Base-by-base conservation (phyloP, 2,888 invertebrate species). In the Temnothorax unifasciatus region DNA sequence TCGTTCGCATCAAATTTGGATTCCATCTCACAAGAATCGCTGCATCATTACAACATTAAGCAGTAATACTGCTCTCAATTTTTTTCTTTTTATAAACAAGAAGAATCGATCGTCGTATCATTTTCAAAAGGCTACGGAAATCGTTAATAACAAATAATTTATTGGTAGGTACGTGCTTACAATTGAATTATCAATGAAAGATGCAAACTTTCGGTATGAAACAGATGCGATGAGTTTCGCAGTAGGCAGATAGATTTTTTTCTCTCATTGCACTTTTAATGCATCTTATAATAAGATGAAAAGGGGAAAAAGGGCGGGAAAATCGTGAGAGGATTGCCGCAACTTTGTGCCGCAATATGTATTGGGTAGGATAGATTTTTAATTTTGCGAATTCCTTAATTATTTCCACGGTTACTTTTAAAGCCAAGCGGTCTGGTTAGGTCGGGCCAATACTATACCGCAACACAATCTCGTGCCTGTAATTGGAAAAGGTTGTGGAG, bases 341-440 rank as follows among this genome's bases (percentile, higher is more conserved):
- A 82, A 85, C 82, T 71, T 77, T 57, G 83, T 57, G 83, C 75
- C 54, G 75, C 44, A 47, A 83, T 71, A 47, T 66, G 61, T 29
- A 29, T 75, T 74, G 85, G 83, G 59, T 82, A 85, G 89, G 86
- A 91, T 90, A 90, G 90, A 90, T 91, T 91, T 93, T 92, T 91
- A 92, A 92, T 93, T 93, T 92, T 88, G 88, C 85, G 89, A 89
- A 90, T 92, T 91, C 87, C 38, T 91, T 92, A 92, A 92, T 92
- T 93, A 92, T 90, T 91, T 88, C 88, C 87, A 59, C 73, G 76
- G 89, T 87, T 88, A 92, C 90, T 92, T 92, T 92, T 89, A 90
- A 90, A 90, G 87, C 86, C 83, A 79, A 73, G 15, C 77, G 54
- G 68, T 73, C 64, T 69, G 69, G 75, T 57, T 52, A 47, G 77